These are phyloP conservation scores for Meloe dianella DNA, from an alignment of 2,888 invertebrate species.

Conservation along the genomic window DNA sequence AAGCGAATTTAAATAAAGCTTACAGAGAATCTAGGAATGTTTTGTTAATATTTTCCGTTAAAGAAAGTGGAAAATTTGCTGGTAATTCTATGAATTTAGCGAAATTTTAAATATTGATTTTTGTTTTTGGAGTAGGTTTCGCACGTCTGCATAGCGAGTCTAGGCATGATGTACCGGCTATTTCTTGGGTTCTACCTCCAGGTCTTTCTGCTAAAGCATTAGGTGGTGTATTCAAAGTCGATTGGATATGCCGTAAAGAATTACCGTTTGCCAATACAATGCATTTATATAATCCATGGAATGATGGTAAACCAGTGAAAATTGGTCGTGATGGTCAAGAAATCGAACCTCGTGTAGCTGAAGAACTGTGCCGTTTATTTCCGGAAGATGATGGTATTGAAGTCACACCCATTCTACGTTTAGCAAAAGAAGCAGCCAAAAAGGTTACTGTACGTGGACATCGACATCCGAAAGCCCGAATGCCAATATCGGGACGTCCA, in stretches of 20 bases:
- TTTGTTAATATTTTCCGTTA: conserved; percentile 93
- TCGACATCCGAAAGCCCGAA: conserved; percentile 58
- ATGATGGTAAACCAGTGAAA: conserved; percentile 97
- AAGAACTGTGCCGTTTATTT: conserved; percentile 91
- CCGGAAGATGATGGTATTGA: conserved; percentile 92
- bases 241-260: conserved; percentile 97
- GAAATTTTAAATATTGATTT: not conserved
- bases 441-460: conserved; percentile 58
- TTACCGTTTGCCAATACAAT: conserved; percentile 89
- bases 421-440: conserved; percentile 84
- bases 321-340: conserved; percentile 99
- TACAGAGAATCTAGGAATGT: conserved; percentile 93
- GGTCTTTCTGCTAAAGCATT: conserved; percentile 91
- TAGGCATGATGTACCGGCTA: conserved; percentile 85
- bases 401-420: conserved; percentile 83
- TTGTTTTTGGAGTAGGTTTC: conserved; percentile 67
- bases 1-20: conserved; percentile 94
- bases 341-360: conserved; percentile 94
- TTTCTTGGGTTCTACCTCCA: conserved; percentile 94
- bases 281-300: conserved; percentile 96
- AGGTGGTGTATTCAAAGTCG: conserved; percentile 94
- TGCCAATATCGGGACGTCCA: conserved; percentile 61
- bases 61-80: conserved; percentile 95
- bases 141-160: conserved; percentile 90
- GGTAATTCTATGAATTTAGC: not conserved